Evolutionary conservation across 2,797 vertebrate genomes (phyloP).

Genomic region (Urosaurus nigricauda): DNA sequence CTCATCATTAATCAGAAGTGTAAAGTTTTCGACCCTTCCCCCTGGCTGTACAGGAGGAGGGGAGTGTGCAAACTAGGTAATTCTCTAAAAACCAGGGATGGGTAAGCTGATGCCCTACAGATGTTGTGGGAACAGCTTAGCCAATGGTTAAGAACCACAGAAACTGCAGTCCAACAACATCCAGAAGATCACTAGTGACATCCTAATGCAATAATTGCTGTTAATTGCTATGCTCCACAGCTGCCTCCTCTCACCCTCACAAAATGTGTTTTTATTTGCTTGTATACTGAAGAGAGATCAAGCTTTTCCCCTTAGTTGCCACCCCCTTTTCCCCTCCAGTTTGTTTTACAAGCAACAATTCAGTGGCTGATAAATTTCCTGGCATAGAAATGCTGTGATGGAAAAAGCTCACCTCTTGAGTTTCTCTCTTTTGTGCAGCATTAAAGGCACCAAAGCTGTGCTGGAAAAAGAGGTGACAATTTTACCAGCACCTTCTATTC

Average conservation of each 20-base stretch:
- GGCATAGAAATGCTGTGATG: background rate
- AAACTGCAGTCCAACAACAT: too few species aligned
- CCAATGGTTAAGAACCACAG: too few species aligned
- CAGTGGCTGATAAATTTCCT: background rate
- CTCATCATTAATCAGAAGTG: conserved; percentile 7
- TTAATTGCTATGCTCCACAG: background rate
- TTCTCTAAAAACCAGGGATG: background rate
- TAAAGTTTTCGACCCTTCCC: background rate
- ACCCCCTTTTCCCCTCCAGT: background rate
- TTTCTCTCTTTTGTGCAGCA: background rate
- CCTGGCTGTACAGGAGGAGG: background rate
- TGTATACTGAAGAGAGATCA: background rate
- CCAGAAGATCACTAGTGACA: too few species aligned
- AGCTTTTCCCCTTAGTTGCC: background rate
- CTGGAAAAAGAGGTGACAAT: background rate
- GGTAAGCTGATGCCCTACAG: background rate
- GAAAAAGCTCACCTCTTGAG: background rate
- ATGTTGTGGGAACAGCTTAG: too few species aligned
- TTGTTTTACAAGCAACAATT: background rate
- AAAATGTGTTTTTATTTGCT: too few species aligned
- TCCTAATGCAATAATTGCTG: too few species aligned
- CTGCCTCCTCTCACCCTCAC: too few species aligned
- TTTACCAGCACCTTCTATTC: background rate
- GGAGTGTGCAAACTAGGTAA: background rate
- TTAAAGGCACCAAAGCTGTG: background rate